Percentiles rank a stretch among this genome's conserved stretches.
Evolutionary conservation across 2,888 invertebrate species (phyloP).

Genomic region (Prosapia bicincta): DNA sequence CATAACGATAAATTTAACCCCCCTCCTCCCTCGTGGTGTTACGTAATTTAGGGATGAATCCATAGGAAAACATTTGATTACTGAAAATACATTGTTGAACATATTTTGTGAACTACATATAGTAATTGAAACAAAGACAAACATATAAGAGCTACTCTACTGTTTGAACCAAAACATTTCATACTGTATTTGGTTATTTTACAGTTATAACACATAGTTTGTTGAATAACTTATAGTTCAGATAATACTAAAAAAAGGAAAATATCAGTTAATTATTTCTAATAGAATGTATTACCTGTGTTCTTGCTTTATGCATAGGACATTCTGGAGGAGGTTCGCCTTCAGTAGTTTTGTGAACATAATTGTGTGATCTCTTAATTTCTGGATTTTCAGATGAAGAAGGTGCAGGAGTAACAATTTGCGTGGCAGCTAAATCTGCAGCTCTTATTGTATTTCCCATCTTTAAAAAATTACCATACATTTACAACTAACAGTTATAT

Average conservation of each 20-base stretch:
- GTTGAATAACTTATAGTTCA: background rate
- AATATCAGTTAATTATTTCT: background rate
- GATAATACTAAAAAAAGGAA: background rate
- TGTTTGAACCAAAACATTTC: no score
- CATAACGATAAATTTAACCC: no score
- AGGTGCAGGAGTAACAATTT: conserved; percentile 47
- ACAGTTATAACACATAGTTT: background rate
- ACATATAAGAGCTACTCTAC: no score
- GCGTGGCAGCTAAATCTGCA: conserved; percentile 54
- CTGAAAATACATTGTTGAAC: no score
- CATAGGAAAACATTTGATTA: no score
- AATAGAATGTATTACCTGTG: conserved; percentile 36
- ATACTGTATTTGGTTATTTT: no score
- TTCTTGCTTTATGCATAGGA: conserved; percentile 70
- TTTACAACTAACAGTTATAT: no score
- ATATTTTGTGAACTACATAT: no score
- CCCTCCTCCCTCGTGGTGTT: no score
- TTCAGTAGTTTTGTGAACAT: conserved; percentile 17
- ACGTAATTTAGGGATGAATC: no score
- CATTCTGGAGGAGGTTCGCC: conserved; percentile 64
- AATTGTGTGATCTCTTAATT: background rate
- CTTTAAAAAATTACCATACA: no score
- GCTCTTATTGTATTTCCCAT: conserved; percentile 62
- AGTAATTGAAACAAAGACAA: no score
- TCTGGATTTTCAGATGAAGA: background rate